A percentile compares a stretch with the other conserved stretches of the same genome.
Evolutionary conservation across 30 jellyfish, hydroid and myxozoan genomes (phyloP).

Genomic region (Rhopilema esculentum): DNA sequence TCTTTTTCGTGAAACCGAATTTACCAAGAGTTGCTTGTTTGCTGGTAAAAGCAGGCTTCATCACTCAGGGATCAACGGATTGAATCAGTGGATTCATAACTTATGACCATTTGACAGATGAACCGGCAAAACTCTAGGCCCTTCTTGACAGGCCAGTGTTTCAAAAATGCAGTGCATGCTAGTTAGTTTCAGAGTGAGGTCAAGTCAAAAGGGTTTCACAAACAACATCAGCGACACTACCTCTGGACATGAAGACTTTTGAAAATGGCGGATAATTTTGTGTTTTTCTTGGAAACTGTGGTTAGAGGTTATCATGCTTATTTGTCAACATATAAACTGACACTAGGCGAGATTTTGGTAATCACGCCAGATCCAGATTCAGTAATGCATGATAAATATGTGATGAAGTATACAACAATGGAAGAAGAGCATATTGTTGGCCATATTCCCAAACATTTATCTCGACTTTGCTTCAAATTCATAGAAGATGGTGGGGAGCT

Average conservation of each 20-base stretch:
- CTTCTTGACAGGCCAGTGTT: conserved; percentile 45
- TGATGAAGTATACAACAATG: conserved; percentile 18
- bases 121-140: conserved; percentile 47
- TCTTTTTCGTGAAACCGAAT: conserved; percentile 25
- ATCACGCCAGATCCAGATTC: conserved; percentile 29
- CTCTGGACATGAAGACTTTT: conserved; percentile 1
- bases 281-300: conserved; percentile 29
- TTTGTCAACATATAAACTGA: conserved; percentile 14
- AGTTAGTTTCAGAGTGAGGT: conserved; percentile 45
- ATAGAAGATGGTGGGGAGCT: conserved; percentile 42
- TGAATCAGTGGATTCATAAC: not conserved
- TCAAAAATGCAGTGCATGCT: conserved; percentile 40
- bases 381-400: conserved; percentile 11
- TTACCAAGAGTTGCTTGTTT: conserved; percentile 45
- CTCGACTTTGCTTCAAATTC: conserved; percentile 28
- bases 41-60: conserved; percentile 42
- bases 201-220: conserved; percentile 43
- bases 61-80: conserved; percentile 29
- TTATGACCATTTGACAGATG: conserved; percentile 44
- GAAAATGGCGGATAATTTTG: conserved; percentile 18
- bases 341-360: conserved; percentile 46
- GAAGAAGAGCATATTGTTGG: conserved; percentile 36
- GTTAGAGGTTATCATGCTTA: conserved; percentile 30
- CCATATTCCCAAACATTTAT: no score
- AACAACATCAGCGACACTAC: conserved; percentile 26